Evolutionary conservation across 2,888 invertebrate species (phyloP), one percentile per base, ranked within the genome.

Genomic region (Cheilosia pagana): DNA sequence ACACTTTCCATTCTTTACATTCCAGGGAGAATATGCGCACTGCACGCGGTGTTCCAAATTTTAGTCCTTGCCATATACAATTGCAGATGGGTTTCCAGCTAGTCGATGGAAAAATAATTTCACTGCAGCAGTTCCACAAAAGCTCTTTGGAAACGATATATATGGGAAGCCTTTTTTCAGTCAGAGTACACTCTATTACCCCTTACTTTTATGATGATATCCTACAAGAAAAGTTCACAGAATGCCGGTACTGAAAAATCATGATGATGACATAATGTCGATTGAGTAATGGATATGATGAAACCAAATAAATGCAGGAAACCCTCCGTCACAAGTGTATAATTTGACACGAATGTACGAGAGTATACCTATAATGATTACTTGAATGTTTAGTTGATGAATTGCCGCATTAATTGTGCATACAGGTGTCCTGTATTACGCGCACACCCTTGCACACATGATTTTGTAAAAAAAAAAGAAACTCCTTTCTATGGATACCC

Each of bases 211-310:
- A 52, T 57, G 50, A 67, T 72, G 72, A 50, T 78, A 78, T 83
- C 50, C 79, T 72, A 48, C 67, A 67, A 45, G 21, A 65, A 79
- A 85, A 85, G 70, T 79, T 79, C 79, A 60, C 63, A 28, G 59
- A 85, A 85, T 70, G 85, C 85, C 85, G 85, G 85, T 85, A 70
- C 75, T 74, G 68, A 81, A 85, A 85, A 81, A 68, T 72, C 65
- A 60, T 67, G 79, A 65, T 71, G 85, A 85, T 85, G 85, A 85
- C 85, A 85, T 85, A 85, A 85, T 81, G 74, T 70, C 79, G 75
- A 85, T 81, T 81, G 81, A 85, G 81, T 85, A 81, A 81, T 85
- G 71, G 85, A 81, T 81, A 71, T 85, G 75, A 81, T 85, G 75
- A 85, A 85, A 85, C 81, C 75, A 65, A 77, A 82, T 59, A 65